phyloP scores from a whole-genome alignment of 1,140 invertebrate species.

The Linepithema humile region DNA sequence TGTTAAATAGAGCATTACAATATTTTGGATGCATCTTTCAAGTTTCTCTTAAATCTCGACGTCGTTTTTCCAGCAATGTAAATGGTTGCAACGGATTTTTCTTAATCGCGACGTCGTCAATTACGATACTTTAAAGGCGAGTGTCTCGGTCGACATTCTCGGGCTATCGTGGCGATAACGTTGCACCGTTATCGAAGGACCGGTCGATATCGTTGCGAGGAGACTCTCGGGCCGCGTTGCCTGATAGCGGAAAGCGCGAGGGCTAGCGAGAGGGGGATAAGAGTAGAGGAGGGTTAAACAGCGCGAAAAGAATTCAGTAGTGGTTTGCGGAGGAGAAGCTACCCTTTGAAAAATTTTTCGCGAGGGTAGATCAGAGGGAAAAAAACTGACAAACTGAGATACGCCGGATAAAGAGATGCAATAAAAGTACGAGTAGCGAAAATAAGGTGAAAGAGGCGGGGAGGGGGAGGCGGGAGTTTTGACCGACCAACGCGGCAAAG shows the following conservation, averaged over 20 bases:
- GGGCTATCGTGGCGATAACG: slow-evolving; percentile 47
- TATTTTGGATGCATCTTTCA: neutral
- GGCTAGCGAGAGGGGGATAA: neutral
- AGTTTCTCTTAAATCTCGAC: neutral
- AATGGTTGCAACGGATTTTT: neutral
- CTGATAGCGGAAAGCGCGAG: neutral
- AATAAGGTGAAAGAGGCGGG: slow-evolving; percentile 31
- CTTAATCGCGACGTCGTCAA: slow-evolving; percentile 31
- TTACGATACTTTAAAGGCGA: slow-evolving; percentile 50
- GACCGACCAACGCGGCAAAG: neutral
- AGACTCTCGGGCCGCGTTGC: slow-evolving; percentile 23
- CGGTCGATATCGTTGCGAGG: slow-evolving; percentile 49
- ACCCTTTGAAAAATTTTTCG: slow-evolving; percentile 60
- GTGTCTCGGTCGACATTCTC: slow-evolving; percentile 12
- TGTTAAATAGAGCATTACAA: neutral
- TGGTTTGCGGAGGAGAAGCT: neutral
- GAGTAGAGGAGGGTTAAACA: neutral
- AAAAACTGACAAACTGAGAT: slow-evolving; percentile 23
- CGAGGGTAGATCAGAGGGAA: neutral
- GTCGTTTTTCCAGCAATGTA: neutral
- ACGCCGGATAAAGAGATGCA: slow-evolving; percentile 5
- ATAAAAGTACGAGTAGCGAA: slow-evolving; percentile 50
- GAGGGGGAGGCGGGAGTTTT: neutral
- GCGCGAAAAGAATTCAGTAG: slow-evolving; percentile 49
- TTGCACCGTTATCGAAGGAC: slow-evolving; percentile 65